Conservation (phyloP, 92 coral and sea anemone species). For the Porites evermanni region DNA sequence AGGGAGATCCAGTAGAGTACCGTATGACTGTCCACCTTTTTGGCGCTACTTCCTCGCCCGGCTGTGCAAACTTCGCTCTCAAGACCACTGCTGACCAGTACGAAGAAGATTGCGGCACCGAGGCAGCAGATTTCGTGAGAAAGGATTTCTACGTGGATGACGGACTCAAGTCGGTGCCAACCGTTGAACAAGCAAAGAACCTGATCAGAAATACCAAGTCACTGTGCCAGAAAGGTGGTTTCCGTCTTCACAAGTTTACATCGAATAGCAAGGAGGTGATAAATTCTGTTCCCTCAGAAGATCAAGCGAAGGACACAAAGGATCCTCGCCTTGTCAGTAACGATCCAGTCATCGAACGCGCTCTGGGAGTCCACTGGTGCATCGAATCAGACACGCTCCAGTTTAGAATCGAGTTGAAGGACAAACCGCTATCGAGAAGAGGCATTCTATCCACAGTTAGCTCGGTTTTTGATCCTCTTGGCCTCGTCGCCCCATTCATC, state of each 20-base stretch:
- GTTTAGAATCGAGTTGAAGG: slow-evolving; percentile 51
- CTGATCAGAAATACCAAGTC: slow-evolving; percentile 39
- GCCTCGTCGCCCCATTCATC: slow-evolving; percentile 54
- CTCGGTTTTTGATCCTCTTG: slow-evolving; percentile 59
- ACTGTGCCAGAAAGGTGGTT: slow-evolving; percentile 59
- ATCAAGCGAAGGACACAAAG: slow-evolving; percentile 36
- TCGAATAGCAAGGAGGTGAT: slow-evolving; percentile 58
- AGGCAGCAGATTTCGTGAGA: slow-evolving; percentile 36
- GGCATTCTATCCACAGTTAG: slow-evolving; percentile 60
- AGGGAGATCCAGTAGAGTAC: slow-evolving; percentile 27
- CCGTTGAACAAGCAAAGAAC: slow-evolving; percentile 35
- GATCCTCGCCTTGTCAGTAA: slow-evolving; percentile 27
- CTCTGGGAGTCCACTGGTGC: slow-evolving; percentile 70
- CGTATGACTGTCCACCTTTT: slow-evolving; percentile 42
- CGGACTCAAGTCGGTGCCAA: slow-evolving; percentile 56
- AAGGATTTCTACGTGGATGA: slow-evolving; percentile 63
- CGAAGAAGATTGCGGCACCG: slow-evolving; percentile 10
- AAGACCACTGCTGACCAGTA: slow-evolving; percentile 42
- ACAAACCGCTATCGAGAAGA: slow-evolving; percentile 52
- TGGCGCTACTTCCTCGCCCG: slow-evolving; percentile 52
- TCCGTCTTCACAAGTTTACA: slow-evolving; percentile 49
- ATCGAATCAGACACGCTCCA: slow-evolving; percentile 62
- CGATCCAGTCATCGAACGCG: slow-evolving; percentile 50
- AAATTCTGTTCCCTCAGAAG: slow-evolving; percentile 33
- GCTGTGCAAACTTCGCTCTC: slow-evolving; percentile 46